Base-by-base conservation (phyloP, 2,113 vertebrate species). In the Himantopus leucocephalus region DNA sequence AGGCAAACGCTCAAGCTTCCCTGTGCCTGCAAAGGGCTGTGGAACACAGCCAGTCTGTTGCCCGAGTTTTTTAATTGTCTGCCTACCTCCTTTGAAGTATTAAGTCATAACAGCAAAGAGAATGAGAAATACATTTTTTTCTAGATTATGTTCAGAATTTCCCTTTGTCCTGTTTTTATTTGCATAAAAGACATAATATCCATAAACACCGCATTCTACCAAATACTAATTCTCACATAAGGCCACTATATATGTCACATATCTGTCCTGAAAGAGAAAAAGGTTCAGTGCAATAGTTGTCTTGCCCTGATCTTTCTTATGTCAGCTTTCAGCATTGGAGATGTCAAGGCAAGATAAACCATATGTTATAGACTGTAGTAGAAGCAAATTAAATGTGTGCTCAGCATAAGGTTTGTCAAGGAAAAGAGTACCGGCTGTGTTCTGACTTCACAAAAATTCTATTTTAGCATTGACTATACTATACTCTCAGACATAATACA, bases 361-460 rank as follows among this genome's bases (percentile, higher is more conserved):
- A 11, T 74, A 30, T 21, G 11, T 59, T 74, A 48, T 7, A 67
- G 39, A 22, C 34, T 35, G 11, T 32, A 50, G 24, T 29, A 18
- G 23, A 77, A 76, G 9, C 9, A 91, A 88, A 66, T 83, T 43
- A 58, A 79, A 70, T 19, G 41, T 32, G 37, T 75, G 14, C 26
- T 68, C 5, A 82, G 23, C 20, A 43, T 47, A 63, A 78, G 3
- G 3, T 74, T 83, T 88, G 9, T 79, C 10, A 66, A 45, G 55
- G 22, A 68, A 67, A 10, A 78, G n/a, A 53, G 14, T 53, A 41
- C 6, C 0, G 0, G 10, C 15, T 74, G 13, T 43, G 10, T 47
- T 87, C 13, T 75, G 41, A 48, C 24, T 81, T 89, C 19, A 45
- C 3, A 48, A 37, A 70, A 91, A 37, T 56, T 81, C 55, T 48